Evolutionary conservation across 2,888 invertebrate species (phyloP), one percentile per base, ranked within the genome.

Genomic region (Napeogenes sylphis): DNA sequence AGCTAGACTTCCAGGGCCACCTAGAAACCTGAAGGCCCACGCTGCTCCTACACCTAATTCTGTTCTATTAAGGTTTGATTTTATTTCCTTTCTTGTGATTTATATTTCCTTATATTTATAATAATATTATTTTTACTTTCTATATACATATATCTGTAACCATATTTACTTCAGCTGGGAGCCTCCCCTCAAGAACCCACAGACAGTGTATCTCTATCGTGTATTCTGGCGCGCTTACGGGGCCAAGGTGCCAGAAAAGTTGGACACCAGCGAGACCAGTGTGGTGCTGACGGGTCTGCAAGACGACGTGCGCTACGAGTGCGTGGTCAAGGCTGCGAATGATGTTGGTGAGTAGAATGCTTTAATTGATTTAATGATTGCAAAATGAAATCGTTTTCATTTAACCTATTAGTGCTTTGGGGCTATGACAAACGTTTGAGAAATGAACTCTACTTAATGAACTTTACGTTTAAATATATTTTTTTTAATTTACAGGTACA

Each of bases 261-360:
- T 93, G 69, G 96, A 96, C 85, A 95, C 95, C 12, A 92, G 94
- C 70, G 92, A 93, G 71, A 95, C 94, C 54, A 93, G 92, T 76
- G 92, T 95, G 57, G 93, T 92, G 67, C 92, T 96, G 58, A 91
- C 92, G n/a, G 93, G 94, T 0, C 88, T 97, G 33, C 93, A 93
- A 75, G 94, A 95, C 68, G 95, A 94, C 70, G 92, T 93, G 56
- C 91, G 92, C 1, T 97, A 97, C 79, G 96, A 96, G 81, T 93
- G 95, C 70, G 94, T 95, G 2, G 93, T 96, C 0, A 96, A 96
- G 81, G 95, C 96, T 33, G 95, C 95, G 59, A 97, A 96, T 81
- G 92, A 93, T 69, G 91, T 92, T 70, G 95, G 95, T 89, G 68
- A 84, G 91, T 82, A 6, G 42, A 42, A 42, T 8, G 10, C 10